Evolutionary conservation across 2,888 invertebrate species (phyloP).

Genomic region (Drosophila rellima): DNA sequence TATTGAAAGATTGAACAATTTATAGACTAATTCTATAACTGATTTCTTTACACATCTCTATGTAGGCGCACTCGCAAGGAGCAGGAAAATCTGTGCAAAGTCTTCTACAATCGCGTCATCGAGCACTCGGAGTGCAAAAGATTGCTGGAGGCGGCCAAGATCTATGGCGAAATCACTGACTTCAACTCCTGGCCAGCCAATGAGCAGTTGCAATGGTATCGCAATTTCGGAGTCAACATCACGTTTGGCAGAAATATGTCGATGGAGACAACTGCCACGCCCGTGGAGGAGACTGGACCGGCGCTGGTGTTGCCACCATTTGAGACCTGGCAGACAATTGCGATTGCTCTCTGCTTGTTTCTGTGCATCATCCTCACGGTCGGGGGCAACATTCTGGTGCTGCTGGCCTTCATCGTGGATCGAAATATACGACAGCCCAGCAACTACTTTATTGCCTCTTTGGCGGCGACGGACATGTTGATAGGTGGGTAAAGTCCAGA

Average conservation of each 20-base stretch:
- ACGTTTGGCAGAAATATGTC: constrained; percentile 68
- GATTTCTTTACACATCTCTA: neutral
- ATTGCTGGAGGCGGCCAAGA: constrained; percentile 86
- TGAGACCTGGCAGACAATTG: constrained; percentile 94
- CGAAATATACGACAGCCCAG: constrained; percentile 97
- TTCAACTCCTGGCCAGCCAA: constrained; percentile 83
- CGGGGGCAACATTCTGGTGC: constrained; percentile 97
- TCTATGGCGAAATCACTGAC: constrained; percentile 85
- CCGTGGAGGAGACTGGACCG: constrained; percentile 72
- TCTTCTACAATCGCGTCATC: constrained; percentile 88
- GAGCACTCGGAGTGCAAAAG: constrained; percentile 88
- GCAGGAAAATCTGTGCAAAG: constrained; percentile 90
- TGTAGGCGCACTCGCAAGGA: constrained; percentile 91
- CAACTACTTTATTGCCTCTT: constrained; percentile 99
- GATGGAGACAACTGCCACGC: constrained; percentile 36
- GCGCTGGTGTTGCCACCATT: constrained; percentile 92
- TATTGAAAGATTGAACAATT: no score
- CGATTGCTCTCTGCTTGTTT: constrained; percentile 94
- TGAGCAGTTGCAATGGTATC: constrained; percentile 77
- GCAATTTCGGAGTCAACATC: constrained; percentile 78
- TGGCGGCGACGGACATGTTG: constrained; percentile 98
- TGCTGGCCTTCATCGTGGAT: constrained; percentile 97
- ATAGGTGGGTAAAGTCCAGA: constrained; percentile 89
- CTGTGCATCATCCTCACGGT: constrained; percentile 96
- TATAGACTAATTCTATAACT: neutral